Conservation (phyloP, 2,888 invertebrate species). For the Mylabris sibirica region DNA sequence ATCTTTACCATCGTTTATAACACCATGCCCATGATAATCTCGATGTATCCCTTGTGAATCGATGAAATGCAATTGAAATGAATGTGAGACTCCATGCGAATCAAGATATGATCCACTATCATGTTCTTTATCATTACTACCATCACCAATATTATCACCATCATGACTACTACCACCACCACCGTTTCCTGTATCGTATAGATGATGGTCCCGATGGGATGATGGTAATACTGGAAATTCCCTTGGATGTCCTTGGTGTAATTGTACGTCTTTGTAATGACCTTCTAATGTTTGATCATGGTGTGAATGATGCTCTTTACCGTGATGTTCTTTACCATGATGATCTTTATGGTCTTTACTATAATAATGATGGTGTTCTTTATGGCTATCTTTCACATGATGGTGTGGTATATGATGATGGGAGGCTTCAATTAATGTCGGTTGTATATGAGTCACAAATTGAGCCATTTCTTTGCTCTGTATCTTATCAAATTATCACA, state of each 20-base stretch:
- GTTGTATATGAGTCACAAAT: constrained; percentile 68
- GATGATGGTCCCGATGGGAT: constrained; percentile 40
- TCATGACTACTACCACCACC: constrained; percentile 35
- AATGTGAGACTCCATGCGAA: constrained; percentile 57
- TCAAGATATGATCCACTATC: constrained; percentile 56
- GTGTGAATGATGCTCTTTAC: constrained; percentile 32
- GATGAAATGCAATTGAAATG: constrained; percentile 58
- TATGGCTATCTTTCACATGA: constrained; percentile 57
- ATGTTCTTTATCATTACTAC: constrained; percentile 41
- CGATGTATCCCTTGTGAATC: constrained; percentile 59
- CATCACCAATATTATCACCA: constrained; percentile 33
- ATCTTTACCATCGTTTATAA: constrained; percentile 43
- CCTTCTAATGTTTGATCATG: constrained; percentile 35
- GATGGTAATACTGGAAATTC: constrained; percentile 56
- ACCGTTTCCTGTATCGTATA: constrained; percentile 41
- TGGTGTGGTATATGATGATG: too few relatives aligned
- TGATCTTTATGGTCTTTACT: constrained; percentile 42
- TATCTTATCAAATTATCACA: constrained; percentile 2
- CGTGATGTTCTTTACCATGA: constrained; percentile 37
- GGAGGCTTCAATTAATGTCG: constrained; percentile 66
- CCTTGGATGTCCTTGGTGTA: constrained; percentile 47
- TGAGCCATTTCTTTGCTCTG: constrained; percentile 62
- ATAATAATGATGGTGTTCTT: constrained; percentile 60
- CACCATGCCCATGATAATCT: constrained; percentile 57
- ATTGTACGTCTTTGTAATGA: constrained; percentile 45